These are phyloP conservation scores for Brachyhypopomus gauderio DNA, from an alignment of 2,113 vertebrate species.

Conservation along the genomic window DNA sequence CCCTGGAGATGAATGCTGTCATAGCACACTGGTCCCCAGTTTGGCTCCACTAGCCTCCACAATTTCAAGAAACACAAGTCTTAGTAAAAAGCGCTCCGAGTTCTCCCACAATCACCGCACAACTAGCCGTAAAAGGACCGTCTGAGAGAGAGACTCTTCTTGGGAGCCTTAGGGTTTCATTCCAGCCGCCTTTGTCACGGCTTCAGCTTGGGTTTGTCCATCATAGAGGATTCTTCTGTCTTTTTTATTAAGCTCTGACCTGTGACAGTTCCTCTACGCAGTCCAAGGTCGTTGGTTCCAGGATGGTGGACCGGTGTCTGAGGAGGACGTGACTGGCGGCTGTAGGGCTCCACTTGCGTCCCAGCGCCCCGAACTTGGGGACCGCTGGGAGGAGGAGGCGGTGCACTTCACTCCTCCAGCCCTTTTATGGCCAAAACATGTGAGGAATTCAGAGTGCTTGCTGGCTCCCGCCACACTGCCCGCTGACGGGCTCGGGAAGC, in stretches of 20 bases:
- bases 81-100: neutral
- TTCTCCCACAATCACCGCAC: neutral
- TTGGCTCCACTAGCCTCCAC: constrained; percentile 27
- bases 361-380: constrained; percentile 22
- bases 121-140: constrained; percentile 6
- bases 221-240: neutral
- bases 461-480: constrained; percentile 10
- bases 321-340: neutral
- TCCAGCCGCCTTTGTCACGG: neutral
- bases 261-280: neutral
- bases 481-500: constrained; percentile 16
- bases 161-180: constrained; percentile 1
- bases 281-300: neutral
- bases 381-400: constrained; percentile 8
- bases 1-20: constrained; percentile 20
- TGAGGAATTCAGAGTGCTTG: constrained; percentile 25
- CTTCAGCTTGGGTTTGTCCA: neutral
- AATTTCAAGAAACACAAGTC: constrained; percentile 34
- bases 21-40: constrained; percentile 16
- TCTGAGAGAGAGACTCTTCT: constrained; percentile 10
- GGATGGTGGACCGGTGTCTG: neutral
- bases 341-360: constrained; percentile 6
- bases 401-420: constrained; percentile 23
- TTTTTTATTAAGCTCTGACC: neutral
- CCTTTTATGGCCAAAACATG: constrained; percentile 51